A percentile compares a stretch with the other conserved stretches of the same genome.
Conservation (phyloP, 2,113 vertebrate species). For the Leptosomus discolor region DNA sequence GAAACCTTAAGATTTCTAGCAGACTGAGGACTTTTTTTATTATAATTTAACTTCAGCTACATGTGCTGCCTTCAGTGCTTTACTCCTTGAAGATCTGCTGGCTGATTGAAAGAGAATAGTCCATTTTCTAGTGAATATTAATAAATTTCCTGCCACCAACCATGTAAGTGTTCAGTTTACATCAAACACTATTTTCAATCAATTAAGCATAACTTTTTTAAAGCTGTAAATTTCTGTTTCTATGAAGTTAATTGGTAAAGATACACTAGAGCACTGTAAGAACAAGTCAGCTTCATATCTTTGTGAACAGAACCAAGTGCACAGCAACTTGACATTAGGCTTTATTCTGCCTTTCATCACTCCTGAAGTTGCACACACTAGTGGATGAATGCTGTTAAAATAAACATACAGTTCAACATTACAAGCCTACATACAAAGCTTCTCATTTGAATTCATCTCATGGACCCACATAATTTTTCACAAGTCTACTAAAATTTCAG, state of each 20-base stretch:
- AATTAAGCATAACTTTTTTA: not conserved
- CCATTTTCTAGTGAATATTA: not conserved
- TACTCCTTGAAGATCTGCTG: not conserved
- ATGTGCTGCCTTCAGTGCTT: not conserved
- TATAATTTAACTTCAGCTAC: not conserved
- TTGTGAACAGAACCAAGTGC: not conserved
- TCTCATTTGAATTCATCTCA: not conserved
- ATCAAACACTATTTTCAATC: not conserved
- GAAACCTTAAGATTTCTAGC: not conserved
- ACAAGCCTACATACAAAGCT: not conserved
- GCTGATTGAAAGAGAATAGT: not conserved
- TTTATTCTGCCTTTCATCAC: not conserved
- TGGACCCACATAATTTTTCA: not conserved
- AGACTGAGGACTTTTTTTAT: not conserved
- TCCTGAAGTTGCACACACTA: not conserved
- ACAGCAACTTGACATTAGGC: not conserved
- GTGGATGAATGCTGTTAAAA: not conserved
- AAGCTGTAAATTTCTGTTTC: not conserved
- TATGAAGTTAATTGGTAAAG: not conserved
- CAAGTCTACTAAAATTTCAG: not conserved
- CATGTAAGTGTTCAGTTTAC: not conserved
- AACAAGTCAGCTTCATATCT: not conserved
- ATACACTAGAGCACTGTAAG: not conserved
- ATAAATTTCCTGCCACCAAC: not conserved
- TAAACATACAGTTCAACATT: not conserved